Percentiles rank a stretch among this genome's conserved stretches.
phyloP scores from a whole-genome alignment of 1,140 invertebrate genomes.

The Notospermus geniculatus region DNA sequence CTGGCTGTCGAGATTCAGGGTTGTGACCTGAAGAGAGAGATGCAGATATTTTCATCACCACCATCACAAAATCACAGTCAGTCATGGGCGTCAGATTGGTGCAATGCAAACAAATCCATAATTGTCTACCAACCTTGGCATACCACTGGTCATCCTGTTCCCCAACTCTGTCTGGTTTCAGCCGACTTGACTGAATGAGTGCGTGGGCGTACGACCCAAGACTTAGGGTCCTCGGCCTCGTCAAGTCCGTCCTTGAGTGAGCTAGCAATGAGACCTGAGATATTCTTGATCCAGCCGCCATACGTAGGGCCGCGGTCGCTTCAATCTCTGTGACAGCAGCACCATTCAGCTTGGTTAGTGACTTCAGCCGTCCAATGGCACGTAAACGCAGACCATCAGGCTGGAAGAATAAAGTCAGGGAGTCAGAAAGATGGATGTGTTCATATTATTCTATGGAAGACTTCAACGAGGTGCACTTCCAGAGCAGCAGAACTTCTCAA shows the following conservation, averaged over 20 bases:
- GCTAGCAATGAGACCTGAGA: slow-evolving; percentile 49
- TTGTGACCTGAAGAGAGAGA: slow-evolving; percentile 39
- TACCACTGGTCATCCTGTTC: slow-evolving; percentile 47
- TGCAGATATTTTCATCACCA: no score
- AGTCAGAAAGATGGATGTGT: no score
- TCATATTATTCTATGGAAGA: no score
- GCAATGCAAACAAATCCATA: no score
- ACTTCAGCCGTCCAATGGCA: slow-evolving; percentile 46
- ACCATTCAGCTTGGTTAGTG: slow-evolving; percentile 43
- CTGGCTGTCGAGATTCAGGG: slow-evolving; percentile 45
- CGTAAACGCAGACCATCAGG: slow-evolving; percentile 40
- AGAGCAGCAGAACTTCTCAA: no score
- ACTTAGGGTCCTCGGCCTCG: slow-evolving; percentile 40
- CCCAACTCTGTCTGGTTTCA: slow-evolving; percentile 39
- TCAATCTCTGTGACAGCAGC: slow-evolving; percentile 40
- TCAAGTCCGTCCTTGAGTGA: slow-evolving; percentile 37
- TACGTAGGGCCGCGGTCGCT: slow-evolving; percentile 41
- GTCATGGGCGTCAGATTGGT: no score
- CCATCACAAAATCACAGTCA: no score
- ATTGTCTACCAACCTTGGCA: slow-evolving; percentile 37
- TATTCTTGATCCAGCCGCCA: slow-evolving; percentile 50
- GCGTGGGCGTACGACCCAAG: slow-evolving; percentile 37
- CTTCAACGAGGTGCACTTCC: no score
- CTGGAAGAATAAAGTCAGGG: no score
- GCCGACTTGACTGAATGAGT: slow-evolving; percentile 32